Percentiles rank a stretch among this genome's conserved stretches.
These are phyloP conservation scores for Theocolax elegans DNA, from an alignment of 1,140 invertebrate species.

Conservation along the genomic window DNA sequence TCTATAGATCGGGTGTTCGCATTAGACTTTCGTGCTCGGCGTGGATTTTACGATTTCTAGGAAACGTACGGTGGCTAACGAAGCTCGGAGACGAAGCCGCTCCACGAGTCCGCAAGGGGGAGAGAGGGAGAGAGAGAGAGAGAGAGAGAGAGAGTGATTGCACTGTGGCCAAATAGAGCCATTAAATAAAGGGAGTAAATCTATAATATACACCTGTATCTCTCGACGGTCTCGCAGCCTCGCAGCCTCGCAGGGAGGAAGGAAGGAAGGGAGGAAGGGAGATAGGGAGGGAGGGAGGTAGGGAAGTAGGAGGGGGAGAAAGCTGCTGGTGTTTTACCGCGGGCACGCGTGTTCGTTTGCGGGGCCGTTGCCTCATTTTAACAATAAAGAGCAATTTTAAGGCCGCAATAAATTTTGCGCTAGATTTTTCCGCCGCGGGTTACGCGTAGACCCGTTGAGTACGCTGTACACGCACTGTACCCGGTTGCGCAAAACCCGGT, in stretches of 20 bases:
- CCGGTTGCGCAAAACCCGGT: too few relatives aligned
- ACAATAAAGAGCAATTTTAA: slow-evolving; percentile 38
- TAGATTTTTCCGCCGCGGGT: slow-evolving; percentile 25
- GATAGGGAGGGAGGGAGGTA: too few relatives aligned
- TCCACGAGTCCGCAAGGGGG: background rate
- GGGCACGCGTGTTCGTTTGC: background rate
- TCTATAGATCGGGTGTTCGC: background rate
- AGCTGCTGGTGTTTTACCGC: too few relatives aligned
- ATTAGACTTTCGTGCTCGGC: slow-evolving; percentile 4
- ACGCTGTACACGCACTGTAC: too few relatives aligned
- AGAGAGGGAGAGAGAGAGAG: background rate
- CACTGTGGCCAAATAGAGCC: slow-evolving; percentile 31
- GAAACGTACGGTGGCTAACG: slow-evolving; percentile 2
- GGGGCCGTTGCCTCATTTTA: slow-evolving; percentile 28
- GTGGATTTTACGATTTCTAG: slow-evolving; percentile 26
- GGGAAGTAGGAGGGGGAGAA: too few relatives aligned
- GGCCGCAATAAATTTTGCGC: slow-evolving; percentile 32
- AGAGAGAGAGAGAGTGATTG: background rate
- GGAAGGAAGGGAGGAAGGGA: too few relatives aligned
- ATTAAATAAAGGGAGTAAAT: slow-evolving; percentile 23
- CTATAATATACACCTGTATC: background rate
- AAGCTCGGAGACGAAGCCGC: background rate
- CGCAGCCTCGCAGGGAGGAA: too few relatives aligned
- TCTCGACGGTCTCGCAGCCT: background rate
- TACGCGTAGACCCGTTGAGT: slow-evolving; percentile 23